A percentile compares a stretch with the other conserved stretches of the same genome.
Evolutionary conservation across 2,113 vertebrate genomes (phyloP).

Genomic region (Lontra canadensis): DNA sequence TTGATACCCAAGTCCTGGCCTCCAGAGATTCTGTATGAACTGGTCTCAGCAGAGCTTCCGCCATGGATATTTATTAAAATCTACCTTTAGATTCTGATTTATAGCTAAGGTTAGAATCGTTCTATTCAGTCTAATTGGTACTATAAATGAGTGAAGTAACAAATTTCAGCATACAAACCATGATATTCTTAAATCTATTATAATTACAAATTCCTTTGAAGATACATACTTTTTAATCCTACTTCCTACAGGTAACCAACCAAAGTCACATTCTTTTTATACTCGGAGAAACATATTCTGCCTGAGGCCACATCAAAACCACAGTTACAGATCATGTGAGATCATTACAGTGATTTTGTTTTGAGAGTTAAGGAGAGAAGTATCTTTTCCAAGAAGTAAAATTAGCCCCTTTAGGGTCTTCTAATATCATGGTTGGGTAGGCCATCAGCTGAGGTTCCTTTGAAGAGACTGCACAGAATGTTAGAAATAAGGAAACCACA

Average conservation of each 20-base stretch:
- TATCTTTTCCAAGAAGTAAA: background rate
- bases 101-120: background rate
- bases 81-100: background rate
- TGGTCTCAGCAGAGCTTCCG: background rate
- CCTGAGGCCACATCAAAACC: background rate
- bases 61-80: background rate
- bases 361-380: background rate
- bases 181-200: slow-evolving; percentile 2
- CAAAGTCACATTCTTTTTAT: background rate
- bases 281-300: background rate
- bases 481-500: background rate
- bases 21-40: background rate
- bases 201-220: background rate
- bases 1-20: background rate
- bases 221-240: background rate
- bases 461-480: background rate
- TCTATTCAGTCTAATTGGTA: background rate
- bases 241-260: background rate
- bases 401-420: background rate
- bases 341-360: slow-evolving; percentile 29
- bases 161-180: background rate
- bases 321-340: slow-evolving; percentile 14
- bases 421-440: background rate
- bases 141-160: background rate
- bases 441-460: background rate